Conservation (phyloP, 2,797 vertebrate genomes). For the Stomatorhinus walkeri region DNA sequence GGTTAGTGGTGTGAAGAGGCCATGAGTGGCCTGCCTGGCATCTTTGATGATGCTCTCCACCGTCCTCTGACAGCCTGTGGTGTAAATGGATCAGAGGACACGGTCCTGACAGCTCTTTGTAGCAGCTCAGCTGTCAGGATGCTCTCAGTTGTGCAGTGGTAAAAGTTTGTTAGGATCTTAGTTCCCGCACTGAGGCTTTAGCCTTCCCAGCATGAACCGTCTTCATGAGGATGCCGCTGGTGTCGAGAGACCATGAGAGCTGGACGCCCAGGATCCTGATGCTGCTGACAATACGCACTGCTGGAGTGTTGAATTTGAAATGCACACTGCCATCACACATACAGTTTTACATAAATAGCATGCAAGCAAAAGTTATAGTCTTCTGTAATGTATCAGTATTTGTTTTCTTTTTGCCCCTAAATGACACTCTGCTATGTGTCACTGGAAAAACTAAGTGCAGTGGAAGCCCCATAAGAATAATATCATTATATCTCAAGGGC, state of each 20-base stretch:
- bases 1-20: neutral
- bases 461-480: slow-evolving; percentile 55
- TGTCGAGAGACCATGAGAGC: neutral
- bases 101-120: neutral
- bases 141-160: neutral
- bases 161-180: neutral
- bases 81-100: neutral
- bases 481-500: slow-evolving; percentile 56
- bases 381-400: neutral
- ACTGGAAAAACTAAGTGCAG: slow-evolving; percentile 51
- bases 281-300: neutral
- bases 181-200: neutral
- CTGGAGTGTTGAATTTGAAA: neutral
- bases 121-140: neutral
- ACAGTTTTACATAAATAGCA: neutral
- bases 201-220: neutral
- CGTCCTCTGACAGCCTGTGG: neutral
- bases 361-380: neutral
- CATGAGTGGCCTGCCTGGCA: neutral
- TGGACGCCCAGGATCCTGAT: neutral
- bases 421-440: slow-evolving; percentile 27
- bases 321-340: neutral
- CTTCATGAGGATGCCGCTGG: neutral
- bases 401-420: neutral
- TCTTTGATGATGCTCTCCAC: neutral